Evolutionary conservation across 1,140 invertebrate species (phyloP), one percentile per base, ranked within the genome.

Genomic region (Araneus ventricosus): DNA sequence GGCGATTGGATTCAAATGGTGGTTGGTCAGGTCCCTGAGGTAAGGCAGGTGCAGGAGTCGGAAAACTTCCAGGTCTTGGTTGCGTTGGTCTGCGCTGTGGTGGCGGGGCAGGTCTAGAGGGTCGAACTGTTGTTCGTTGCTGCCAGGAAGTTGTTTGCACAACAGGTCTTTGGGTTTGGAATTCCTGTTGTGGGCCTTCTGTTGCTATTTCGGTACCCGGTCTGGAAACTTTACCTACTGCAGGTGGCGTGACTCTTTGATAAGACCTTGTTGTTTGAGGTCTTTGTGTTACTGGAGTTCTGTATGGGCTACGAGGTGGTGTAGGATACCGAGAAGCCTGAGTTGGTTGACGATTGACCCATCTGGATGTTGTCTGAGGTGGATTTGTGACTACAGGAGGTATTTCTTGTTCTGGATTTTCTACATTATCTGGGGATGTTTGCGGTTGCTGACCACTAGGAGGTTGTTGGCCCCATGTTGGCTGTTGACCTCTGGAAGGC

Each of bases 261-360:
- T 79, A 80, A 20, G 70, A 70, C 70, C 88, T 90, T 27, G 89
- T 82, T n/a, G 80, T 84, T 39, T 91, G 89, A 30, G 75, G 89
- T 30, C 52, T 22, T 27, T 61, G 57, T 14, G 92, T 90, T 85
- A 85, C 67, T 79, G 84, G 20, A 27, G 67, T 59, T 61, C 41
- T 57, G 30, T 30, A 37, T 86, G 90, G 41, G n/a, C 45, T 59
- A 39, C 85, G 41, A 39, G 39, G 63, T n/a, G 79, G 17, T 57
- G 92, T 86, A 37, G 91, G 91, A 61, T 92, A 88, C 45, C 91
- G 57, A 52, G 91, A 41, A 52, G 84, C 63, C 22, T 75, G 91
- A 61, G 91, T 87, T 24, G 30, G 89, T 39, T 93, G 91, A n/a
- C 91, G 63, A 86, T 92, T 92, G n/a, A 57, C 84, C 91, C 91